Evolutionary conservation across 2,113 vertebrate species (phyloP), one percentile per base, ranked within the genome.

Genomic region (Bos javanicus): DNA sequence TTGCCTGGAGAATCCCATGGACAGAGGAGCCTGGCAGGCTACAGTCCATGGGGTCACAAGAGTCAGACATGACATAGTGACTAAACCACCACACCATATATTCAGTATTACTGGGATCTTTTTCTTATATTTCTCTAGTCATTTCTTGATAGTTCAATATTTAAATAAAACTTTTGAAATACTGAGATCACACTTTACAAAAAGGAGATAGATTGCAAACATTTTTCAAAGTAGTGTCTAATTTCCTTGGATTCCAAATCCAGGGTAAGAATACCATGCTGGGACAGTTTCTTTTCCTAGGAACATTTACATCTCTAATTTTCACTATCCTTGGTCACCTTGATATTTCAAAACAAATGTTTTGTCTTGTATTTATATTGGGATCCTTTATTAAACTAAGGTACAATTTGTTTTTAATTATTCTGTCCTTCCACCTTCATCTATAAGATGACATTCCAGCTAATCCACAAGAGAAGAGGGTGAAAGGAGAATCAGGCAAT

Each of bases 401-500:
- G 59, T 76, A 85, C 59, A 95, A 52, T 92, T 98, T 93, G 23
- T 59, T 97, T 97, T 88, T 95, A 97, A 98, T 94, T 92, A 89
- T 83, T 87, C 87, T 84, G 78, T 9, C 92, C 90, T 93, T 87
- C 17, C 5, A 28, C 90, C 30, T 85, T 96, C 57, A 56, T 97
- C 84, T 80, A 12, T 83, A 90, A 36, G 71, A 74, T 80, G 81
- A 83, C 85, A 74, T 94, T 97, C 48, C 52, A 86, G 56, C 50
- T 88, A 87, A 90, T 94, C 57, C 71, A 71, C 23, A 28, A 86
- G 67, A 78, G n/a, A 50, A 91, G 36, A 93, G 39, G 46, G 74
- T 89, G 30, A 96, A 96, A 92, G 54, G 80, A 97, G 81, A 97
- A 50, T 56, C 78, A 80, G 52, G 59, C 46, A 88, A 85, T 95